Base-by-base conservation (phyloP, 2,888 invertebrate genomes). In the Halocaridina rubra region DNA sequence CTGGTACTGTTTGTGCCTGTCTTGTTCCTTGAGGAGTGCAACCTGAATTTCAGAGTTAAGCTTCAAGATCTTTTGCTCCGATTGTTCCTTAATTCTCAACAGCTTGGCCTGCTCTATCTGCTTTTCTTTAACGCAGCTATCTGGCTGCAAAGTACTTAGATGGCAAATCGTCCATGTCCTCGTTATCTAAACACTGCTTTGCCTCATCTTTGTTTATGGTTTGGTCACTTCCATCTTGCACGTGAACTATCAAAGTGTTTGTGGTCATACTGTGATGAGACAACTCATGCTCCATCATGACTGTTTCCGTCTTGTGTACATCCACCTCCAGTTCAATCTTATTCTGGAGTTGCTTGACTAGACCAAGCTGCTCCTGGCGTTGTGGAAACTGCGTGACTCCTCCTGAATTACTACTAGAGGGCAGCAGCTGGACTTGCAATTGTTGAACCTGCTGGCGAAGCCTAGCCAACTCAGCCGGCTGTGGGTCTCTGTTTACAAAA, bases 401-500 rank as follows among this genome's bases (percentile, higher is more conserved):
- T 57, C 81, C 69, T 27, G 29, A 27, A n/a, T 30, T 10, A 59
- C 57, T 72, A 27, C 53, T 29, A 16, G 85, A 67, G 1, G 80
- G 57, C 27, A 88, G 27, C 16, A 89, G 64, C 69, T 89, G 88
- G 3, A 90, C 87, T 59, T 90, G 90, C 4, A 90, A 88, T 81
- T 90, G 89, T 79, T 90, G 89, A 2, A 90, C 89, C 90, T 94
- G 92, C 87, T 94, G 94, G 89, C 95, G 95, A 2, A 97, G 92
- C 46, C 93, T 91, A 89, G 94, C 93, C 8, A 97, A 94, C 92
- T 97, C 96, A 0, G 96, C 95, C 0, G 93, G 93, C 89, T 94
- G 94, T 0, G 95, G 94, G 91, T 97, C 96, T 90, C 95, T 94
- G 91, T 97, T 97, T 0, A 97, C 93, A 64, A 96, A 93, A 0